Evolutionary conservation across 1,140 invertebrate genomes (phyloP).

Genomic region (Parasteatoda tepidariorum): DNA sequence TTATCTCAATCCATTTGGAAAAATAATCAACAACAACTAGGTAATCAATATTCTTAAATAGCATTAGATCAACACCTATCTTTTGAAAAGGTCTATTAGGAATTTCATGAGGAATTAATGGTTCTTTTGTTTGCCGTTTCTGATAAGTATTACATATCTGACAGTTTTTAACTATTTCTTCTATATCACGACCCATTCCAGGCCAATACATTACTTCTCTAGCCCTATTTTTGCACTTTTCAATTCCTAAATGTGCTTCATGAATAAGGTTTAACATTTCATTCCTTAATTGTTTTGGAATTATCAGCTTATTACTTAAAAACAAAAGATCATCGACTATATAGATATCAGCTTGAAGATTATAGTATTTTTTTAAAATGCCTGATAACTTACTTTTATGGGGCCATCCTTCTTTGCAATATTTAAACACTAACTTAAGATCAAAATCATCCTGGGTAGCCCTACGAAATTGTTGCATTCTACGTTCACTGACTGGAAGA

Average conservation of each 20-base stretch:
- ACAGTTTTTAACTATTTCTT: not conserved
- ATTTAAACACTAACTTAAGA: not conserved
- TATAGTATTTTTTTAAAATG: conserved; percentile 45
- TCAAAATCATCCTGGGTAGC: not conserved
- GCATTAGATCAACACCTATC: conserved; percentile 1
- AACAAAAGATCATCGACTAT: conserved; percentile 64
- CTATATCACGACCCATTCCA: conserved; percentile 1
- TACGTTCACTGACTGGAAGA: not conserved
- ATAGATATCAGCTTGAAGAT: conserved; percentile 62
- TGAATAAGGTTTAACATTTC: conserved; percentile 66
- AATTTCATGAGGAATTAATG: conserved; percentile 11
- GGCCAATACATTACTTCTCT: no score
- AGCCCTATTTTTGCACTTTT: conserved; percentile 24
- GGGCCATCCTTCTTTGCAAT: conserved; percentile 61
- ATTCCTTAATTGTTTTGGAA: conserved; percentile 63
- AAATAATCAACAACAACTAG: conserved; percentile 25
- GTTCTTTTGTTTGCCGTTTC: not conserved
- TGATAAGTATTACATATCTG: not conserved
- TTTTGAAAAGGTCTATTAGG: conserved; percentile 5
- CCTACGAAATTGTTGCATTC: not conserved
- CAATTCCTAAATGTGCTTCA: conserved; percentile 65
- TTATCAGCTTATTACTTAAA: conserved; percentile 64
- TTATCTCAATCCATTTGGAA: conserved; percentile 28
- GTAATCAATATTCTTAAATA: not conserved
- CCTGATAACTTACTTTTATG: conserved; percentile 8